phyloP scores from a whole-genome alignment of 2,888 invertebrate species.

The Macropis europaea region DNA sequence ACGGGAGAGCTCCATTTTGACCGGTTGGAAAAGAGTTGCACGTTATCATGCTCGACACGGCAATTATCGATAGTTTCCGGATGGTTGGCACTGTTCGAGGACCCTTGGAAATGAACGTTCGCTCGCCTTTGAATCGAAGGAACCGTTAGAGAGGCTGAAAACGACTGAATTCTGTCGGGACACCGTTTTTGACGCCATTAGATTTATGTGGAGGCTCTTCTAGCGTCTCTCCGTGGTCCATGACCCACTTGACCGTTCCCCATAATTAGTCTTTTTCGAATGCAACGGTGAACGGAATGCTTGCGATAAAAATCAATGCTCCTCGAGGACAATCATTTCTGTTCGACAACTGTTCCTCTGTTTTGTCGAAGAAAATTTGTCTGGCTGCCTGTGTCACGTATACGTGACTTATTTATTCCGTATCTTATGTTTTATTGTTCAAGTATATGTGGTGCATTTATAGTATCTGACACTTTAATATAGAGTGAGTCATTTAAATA shows the following conservation, averaged over 20 bases:
- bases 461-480: no score
- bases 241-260: constrained; percentile 25
- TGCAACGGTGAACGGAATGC: neutral
- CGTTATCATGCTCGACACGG: neutral
- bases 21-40: neutral
- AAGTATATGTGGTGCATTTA: no score
- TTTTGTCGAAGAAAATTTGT: neutral
- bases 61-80: constrained; percentile 33
- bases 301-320: neutral
- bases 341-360: neutral
- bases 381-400: no score
- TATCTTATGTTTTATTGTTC: no score
- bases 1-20: neutral
- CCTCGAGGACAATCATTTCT: neutral
- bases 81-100: constrained; percentile 3
- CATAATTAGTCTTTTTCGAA: constrained; percentile 20
- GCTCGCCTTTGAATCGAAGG: constrained; percentile 1
- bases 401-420: no score
- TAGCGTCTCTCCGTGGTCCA: constrained; percentile 25
- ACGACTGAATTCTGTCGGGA: constrained; percentile 1
- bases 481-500: no score
- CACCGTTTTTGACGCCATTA: constrained; percentile 1
- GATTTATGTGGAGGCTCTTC: constrained; percentile 17
- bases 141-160: constrained; percentile 31
- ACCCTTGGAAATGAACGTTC: neutral